These are phyloP conservation scores for Oncopeltus fasciatus DNA, from an alignment of 1,140 invertebrate species.

Conservation along the genomic window DNA sequence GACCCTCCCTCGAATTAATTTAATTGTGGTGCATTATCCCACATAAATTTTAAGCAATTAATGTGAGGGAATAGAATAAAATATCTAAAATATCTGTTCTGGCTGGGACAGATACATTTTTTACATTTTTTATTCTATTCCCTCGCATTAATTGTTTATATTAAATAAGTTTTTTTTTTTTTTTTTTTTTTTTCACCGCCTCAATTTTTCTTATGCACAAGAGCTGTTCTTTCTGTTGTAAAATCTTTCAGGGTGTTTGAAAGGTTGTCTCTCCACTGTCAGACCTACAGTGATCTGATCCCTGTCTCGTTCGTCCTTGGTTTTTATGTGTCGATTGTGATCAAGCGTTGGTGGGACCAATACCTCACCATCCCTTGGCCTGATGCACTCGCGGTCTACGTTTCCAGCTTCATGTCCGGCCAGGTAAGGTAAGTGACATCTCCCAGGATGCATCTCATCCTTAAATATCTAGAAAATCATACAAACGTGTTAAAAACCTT, in stretches of 20 bases:
- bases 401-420: conserved; percentile 33
- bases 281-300: conserved; percentile 23
- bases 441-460: too few relatives aligned
- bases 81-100: background rate
- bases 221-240: too few relatives aligned
- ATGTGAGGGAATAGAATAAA: too few relatives aligned
- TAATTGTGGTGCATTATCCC: too few relatives aligned
- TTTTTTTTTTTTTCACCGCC: background rate
- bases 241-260: conserved; percentile 23
- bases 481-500: too few relatives aligned
- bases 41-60: too few relatives aligned
- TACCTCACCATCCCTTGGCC: conserved; percentile 34
- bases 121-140: background rate
- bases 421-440: conserved; percentile 26
- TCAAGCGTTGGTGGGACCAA: conserved; percentile 38
- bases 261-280: conserved; percentile 22
- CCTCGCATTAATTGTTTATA: background rate
- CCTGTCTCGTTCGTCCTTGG: conserved; percentile 67
- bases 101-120: background rate
- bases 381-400: conserved; percentile 31
- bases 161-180: background rate
- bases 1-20: too few relatives aligned
- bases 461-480: too few relatives aligned
- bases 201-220: too few relatives aligned
- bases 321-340: conserved; percentile 46